Evolutionary conservation across 2,797 vertebrate species (phyloP).

Genomic region (Nasua narica): DNA sequence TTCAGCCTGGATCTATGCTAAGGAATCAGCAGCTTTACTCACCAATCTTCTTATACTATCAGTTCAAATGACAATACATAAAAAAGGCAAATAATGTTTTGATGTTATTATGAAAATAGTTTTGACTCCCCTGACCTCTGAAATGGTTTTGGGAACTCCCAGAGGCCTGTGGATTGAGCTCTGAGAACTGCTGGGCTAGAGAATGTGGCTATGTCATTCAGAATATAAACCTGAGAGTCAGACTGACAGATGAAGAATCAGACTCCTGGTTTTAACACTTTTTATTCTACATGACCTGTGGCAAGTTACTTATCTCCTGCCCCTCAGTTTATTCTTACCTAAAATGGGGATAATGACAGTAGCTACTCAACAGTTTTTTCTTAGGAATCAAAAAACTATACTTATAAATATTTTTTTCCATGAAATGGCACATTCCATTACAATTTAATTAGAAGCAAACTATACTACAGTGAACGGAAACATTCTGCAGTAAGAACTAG

Average conservation of each 20-base stretch:
- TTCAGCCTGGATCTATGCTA: neutral
- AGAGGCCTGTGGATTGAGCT: neutral
- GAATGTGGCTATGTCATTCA: neutral
- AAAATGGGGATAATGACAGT: neutral
- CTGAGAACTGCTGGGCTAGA: neutral
- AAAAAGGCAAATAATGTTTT: neutral
- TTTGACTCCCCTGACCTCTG: neutral
- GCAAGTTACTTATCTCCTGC: neutral
- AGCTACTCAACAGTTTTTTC: neutral
- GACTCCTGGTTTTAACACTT: neutral
- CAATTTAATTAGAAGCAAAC: neutral
- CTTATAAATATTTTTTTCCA: neutral
- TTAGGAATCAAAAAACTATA: constrained; percentile 1
- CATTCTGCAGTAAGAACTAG: neutral
- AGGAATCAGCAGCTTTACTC: neutral
- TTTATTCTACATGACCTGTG: neutral
- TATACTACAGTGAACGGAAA: neutral
- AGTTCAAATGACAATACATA: neutral
- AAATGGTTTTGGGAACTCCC: neutral
- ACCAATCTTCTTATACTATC: neutral
- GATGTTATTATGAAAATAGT: neutral
- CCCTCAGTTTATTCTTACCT: neutral
- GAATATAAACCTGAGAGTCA: neutral
- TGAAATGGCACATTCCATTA: neutral
- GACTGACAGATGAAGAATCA: neutral